These are phyloP conservation scores for Cephalopachus bancanus DNA, from an alignment of 2,797 vertebrate genomes.

Conservation along the genomic window DNA sequence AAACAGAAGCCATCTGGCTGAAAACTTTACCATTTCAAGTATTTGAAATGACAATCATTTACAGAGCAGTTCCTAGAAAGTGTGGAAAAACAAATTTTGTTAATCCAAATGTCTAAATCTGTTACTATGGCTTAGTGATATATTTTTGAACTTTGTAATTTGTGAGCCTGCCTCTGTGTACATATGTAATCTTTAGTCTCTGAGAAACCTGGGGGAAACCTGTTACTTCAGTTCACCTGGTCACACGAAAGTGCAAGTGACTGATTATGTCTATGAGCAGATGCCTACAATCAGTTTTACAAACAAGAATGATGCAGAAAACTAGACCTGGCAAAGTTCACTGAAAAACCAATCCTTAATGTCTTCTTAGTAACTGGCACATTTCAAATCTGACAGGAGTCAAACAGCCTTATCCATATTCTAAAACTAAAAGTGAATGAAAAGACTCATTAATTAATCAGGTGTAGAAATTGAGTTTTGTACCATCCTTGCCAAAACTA, in stretches of 20 bases:
- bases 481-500: conserved; percentile 28
- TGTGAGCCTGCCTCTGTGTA: neutral
- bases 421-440: conserved; percentile 6
- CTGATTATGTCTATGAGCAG: neutral
- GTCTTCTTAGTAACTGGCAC: conserved; percentile 28
- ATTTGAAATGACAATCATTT: conserved; percentile 16
- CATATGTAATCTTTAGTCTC: neutral
- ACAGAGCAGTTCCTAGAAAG: conserved; percentile 35
- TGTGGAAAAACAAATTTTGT: neutral
- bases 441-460: neutral
- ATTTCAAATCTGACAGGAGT: conserved; percentile 42
- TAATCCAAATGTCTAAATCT: conserved; percentile 38
- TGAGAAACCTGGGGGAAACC: conserved; percentile 7
- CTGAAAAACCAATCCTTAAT: conserved; percentile 44
- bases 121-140: neutral
- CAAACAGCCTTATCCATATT: neutral
- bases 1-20: neutral
- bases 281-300: neutral
- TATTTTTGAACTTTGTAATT: neutral
- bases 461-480: neutral
- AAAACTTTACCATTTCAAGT: neutral
- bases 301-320: conserved; percentile 15
- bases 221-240: neutral
- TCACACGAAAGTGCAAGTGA: neutral
- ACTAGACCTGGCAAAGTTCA: neutral